Percentiles rank a stretch among this genome's conserved stretches.
phyloP scores from a whole-genome alignment of 2,797 vertebrate genomes.

The Oryzias sinensis region DNA sequence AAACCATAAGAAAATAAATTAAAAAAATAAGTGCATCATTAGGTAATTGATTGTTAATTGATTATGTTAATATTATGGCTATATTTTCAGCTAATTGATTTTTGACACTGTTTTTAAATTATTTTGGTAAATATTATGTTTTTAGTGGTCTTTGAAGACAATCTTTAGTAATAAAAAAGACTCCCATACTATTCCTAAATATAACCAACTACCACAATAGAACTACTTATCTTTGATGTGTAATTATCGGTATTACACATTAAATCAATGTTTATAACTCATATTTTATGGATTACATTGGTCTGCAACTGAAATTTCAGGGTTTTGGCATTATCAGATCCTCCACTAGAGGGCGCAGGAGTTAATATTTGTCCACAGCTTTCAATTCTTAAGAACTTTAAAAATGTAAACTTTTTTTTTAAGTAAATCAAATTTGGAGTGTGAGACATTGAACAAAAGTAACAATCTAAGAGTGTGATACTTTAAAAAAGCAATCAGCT shows the following conservation, averaged over 20 bases:
- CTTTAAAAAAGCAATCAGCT: conserved; percentile 1
- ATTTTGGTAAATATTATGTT: background rate
- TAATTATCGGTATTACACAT: background rate
- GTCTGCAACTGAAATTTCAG: background rate
- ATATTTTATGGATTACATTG: background rate
- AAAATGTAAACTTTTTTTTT: background rate
- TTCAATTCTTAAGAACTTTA: background rate
- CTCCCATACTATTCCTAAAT: background rate
- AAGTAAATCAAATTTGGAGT: background rate
- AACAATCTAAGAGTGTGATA: no score
- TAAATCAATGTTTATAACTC: conserved; percentile 3
- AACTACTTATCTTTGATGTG: background rate
- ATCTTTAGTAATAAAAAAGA: background rate
- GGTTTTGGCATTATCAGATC: conserved; percentile 9
- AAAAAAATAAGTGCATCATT: no score
- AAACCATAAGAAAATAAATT: no score
- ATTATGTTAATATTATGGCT: background rate
- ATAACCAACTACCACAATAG: background rate
- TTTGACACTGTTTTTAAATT: background rate
- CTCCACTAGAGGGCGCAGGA: conserved; percentile 76
- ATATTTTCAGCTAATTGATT: background rate
- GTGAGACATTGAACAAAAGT: background rate
- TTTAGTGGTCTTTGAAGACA: background rate
- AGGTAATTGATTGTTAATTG: no score
- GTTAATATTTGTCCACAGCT: conserved; percentile 6